Evolutionary conservation across 35 echinoderm and acorn worm genomes (phyloP), one percentile per base, ranked within the genome.

Genomic region (Nesometra sesokonis): DNA sequence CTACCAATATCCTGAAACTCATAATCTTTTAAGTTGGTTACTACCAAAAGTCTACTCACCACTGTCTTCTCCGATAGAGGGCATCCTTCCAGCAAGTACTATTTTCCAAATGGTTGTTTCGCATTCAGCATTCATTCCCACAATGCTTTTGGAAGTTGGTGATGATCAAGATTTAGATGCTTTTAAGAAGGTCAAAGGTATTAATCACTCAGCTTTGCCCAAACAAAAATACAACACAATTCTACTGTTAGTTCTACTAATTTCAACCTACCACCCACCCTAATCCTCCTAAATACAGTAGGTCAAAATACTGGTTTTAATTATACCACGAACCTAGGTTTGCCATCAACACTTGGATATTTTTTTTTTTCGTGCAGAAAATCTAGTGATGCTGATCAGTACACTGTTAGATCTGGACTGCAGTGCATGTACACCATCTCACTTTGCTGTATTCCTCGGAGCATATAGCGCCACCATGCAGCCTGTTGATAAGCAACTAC

Each of bases 51-150:
- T 89, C 76, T 96, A 96, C 87, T 35, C 32, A 0, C 77, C 52
- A 57, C 5, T 30, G 31, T 76, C 23, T 11, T 37, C 84, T 17
- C 39, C 13, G 3, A 35, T 35, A 17, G 76, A 67, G 57, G 85
- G 85, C 11, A 30, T 87, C n/a, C 5, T 96, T 5, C 87, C 90
- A 30, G 33, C 92, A 31, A 35, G 78, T 34, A 85, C 82, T 37
- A 80, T 96, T 32, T 96, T 89, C 77, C 88, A 92, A 32, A 89
- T 91, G 84, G 86, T 96, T 8, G 79, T 90, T 0, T 89, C 87
- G n/a, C 93, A 96, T 77, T 96, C 93, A 8, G 31, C 77, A 35
- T 96, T 96, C 77, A 34, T 96, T 17, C 90, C 93, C 9, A 90
- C 88, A 37, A 89, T 96, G 88, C 37, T 83, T 30, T 9, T 91